Conservation (phyloP, 2,888 invertebrate species). For the Alentia gelatinosa region DNA sequence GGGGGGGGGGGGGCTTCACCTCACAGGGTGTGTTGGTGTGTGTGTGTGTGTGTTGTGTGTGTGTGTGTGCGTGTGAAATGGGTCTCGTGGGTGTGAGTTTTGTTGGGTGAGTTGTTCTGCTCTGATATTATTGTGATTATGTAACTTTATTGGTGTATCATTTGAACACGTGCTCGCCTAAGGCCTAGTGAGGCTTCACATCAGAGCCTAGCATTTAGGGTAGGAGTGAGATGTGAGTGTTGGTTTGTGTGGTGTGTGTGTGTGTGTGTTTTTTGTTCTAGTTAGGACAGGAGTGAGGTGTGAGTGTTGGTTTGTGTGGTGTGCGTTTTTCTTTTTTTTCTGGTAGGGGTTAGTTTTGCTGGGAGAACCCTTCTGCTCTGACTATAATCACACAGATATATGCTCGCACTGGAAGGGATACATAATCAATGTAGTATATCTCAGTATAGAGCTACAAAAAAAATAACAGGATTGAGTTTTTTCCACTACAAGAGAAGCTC, state of each 20-base stretch:
- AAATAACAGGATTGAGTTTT: too few species aligned
- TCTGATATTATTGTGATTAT: too few species aligned
- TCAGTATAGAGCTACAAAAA: too few species aligned
- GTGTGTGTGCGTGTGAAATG: not conserved
- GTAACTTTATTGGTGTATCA: too few species aligned
- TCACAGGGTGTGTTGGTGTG: not conserved
- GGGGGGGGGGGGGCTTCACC: not conserved
- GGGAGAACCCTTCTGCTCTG: not conserved
- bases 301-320: not conserved
- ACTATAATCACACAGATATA: too few species aligned
- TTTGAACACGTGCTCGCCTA: too few species aligned
- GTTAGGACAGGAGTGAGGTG: not conserved
- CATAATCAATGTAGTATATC: too few species aligned
- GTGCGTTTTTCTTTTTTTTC: too few species aligned
- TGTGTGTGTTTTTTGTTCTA: not conserved
- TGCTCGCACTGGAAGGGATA: too few species aligned
- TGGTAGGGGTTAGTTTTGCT: not conserved
- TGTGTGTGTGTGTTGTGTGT: not conserved
- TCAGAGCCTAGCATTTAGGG: not conserved
- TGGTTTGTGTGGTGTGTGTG: not conserved
- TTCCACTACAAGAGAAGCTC: too few species aligned
- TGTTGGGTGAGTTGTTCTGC: too few species aligned
- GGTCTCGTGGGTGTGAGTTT: not conserved
- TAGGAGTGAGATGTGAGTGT: not conserved
- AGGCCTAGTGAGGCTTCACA: too few species aligned